These are phyloP conservation scores for Aphelinus certus DNA, from an alignment of 1,140 invertebrate genomes.

Conservation along the genomic window DNA sequence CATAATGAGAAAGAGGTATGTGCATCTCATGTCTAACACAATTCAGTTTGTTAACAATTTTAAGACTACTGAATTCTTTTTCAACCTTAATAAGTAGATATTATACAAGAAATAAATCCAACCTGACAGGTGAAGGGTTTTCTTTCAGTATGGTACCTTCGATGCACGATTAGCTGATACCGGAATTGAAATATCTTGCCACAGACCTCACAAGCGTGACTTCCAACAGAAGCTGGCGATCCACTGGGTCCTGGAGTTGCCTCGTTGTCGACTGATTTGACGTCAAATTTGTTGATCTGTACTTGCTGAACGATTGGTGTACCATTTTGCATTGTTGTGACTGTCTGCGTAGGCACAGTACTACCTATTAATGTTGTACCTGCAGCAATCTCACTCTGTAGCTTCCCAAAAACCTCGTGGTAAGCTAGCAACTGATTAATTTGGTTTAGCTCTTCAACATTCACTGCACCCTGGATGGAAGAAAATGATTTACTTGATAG, in stretches of 20 bases:
- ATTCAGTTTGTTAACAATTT: too few relatives aligned
- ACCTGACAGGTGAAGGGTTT: conserved; percentile 86
- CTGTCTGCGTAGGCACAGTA: conserved; percentile 66
- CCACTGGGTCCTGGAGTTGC: conserved; percentile 65
- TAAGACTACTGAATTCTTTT: conserved; percentile 12
- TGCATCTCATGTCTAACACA: too few relatives aligned
- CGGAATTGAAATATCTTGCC: conserved; percentile 86
- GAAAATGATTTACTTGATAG: conserved; percentile 12
- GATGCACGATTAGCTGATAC: conserved; percentile 85
- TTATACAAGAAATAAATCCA: too few relatives aligned
- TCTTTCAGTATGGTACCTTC: conserved; percentile 84
- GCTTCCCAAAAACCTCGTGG: conserved; percentile 87
- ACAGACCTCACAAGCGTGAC: conserved; percentile 83
- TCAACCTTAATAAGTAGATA: neutral
- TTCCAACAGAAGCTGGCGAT: conserved; percentile 68
- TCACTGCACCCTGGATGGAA: conserved; percentile 63
- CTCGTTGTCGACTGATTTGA: conserved; percentile 65
- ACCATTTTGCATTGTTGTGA: conserved; percentile 63
- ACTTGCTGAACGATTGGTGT: conserved; percentile 63
- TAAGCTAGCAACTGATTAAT: conserved; percentile 84
- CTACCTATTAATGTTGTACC: conserved; percentile 60
- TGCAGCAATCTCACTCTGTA: conserved; percentile 71
- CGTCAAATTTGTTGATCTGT: conserved; percentile 69
- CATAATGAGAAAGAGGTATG: too few relatives aligned
- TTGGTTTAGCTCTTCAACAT: conserved; percentile 84